Evolutionary conservation across 2,113 vertebrate species (phyloP).

Genomic region (Toxotes chatareus): DNA sequence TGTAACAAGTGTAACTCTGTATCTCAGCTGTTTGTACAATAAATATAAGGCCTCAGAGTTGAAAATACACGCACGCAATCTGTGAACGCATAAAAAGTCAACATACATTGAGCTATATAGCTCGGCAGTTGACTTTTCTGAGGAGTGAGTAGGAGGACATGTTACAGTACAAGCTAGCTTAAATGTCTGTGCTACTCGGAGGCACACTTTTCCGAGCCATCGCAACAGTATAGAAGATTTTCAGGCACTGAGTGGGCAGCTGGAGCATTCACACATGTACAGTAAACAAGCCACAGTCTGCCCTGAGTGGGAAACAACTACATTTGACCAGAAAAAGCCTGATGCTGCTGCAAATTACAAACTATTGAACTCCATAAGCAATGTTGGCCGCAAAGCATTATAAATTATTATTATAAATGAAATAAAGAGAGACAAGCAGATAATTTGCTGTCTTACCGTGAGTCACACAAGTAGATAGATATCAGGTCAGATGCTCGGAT

Average conservation of each 20-base stretch:
- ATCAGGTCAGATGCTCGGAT: neutral
- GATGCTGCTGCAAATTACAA: slow-evolving; percentile 42
- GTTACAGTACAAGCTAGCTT: slow-evolving; percentile 50
- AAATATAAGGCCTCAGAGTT: slow-evolving; percentile 17
- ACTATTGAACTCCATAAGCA: slow-evolving; percentile 48
- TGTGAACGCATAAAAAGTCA: slow-evolving; percentile 40
- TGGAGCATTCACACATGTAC: slow-evolving; percentile 34
- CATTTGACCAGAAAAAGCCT: slow-evolving; percentile 49
- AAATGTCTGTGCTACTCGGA: slow-evolving; percentile 61
- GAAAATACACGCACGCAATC: slow-evolving; percentile 13
- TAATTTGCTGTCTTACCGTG: neutral
- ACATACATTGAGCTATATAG: slow-evolving; percentile 36
- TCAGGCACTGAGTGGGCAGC: slow-evolving; percentile 68
- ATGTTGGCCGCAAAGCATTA: slow-evolving; percentile 7
- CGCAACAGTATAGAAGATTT: slow-evolving; percentile 35
- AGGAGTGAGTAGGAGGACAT: slow-evolving; percentile 68
- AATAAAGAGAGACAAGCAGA: slow-evolving; percentile 1
- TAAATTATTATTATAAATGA: no score
- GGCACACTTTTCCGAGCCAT: slow-evolving; percentile 35
- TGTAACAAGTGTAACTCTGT: neutral
- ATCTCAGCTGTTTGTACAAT: neutral
- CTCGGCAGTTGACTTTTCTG: slow-evolving; percentile 55
- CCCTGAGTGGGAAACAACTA: slow-evolving; percentile 57
- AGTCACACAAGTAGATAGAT: slow-evolving; percentile 18
- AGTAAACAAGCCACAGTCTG: slow-evolving; percentile 56